A percentile compares a stretch with the other conserved stretches of the same genome.
These are phyloP conservation scores for Irena cyanogastra DNA, from an alignment of 2,113 vertebrate species.

Conservation along the genomic window DNA sequence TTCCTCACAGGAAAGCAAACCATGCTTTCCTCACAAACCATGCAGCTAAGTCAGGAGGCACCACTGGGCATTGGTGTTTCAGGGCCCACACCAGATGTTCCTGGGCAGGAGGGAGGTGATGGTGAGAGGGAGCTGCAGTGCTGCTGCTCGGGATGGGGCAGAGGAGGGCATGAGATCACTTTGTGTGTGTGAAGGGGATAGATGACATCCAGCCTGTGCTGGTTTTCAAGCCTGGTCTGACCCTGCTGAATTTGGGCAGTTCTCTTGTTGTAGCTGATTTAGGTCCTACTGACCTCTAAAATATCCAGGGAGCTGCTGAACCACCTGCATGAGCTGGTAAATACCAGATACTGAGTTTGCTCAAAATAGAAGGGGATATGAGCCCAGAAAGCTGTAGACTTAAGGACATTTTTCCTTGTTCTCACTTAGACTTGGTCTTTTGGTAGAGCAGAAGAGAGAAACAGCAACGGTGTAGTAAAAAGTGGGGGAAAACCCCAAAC, in stretches of 20 bases:
- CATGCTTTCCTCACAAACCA: neutral
- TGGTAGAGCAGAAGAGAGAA: neutral
- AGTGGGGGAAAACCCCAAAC: fast-evolving
- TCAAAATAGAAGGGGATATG: neutral
- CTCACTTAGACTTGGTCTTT: neutral
- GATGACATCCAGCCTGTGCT: neutral
- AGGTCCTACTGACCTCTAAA: neutral
- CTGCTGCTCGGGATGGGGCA: neutral
- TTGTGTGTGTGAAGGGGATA: neutral
- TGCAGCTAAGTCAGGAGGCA: neutral
- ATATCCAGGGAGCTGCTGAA: neutral
- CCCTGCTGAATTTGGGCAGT: neutral
- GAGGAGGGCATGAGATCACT: neutral
- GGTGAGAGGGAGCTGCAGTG: neutral
- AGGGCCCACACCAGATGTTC: neutral
- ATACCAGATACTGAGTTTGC: neutral
- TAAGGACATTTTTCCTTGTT: neutral
- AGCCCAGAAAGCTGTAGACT: neutral
- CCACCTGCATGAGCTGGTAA: neutral
- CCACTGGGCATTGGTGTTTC: neutral
- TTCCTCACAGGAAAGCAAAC: neutral
- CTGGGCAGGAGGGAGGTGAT: neutral
- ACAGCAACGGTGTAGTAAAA: neutral
- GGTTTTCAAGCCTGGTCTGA: neutral
- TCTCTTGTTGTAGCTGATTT: neutral